Evolutionary conservation across 1,140 invertebrate genomes (phyloP).

Genomic region (Apolygus lucorum): DNA sequence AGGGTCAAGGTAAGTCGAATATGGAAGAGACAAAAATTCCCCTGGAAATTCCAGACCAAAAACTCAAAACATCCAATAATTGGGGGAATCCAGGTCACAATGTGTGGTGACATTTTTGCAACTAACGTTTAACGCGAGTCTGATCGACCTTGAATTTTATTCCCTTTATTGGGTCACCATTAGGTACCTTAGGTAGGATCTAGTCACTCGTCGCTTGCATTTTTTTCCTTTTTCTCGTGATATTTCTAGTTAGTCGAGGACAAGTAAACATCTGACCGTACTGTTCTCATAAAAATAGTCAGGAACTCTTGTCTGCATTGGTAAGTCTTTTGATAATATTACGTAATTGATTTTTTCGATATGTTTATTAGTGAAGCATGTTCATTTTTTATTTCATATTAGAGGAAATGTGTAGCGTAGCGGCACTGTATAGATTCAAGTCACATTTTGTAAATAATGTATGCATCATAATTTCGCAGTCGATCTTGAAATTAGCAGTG

Average conservation of each 20-base stretch:
- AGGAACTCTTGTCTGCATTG: background rate
- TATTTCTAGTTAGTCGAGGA: constrained; percentile 6
- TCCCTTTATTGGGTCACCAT: too few species aligned
- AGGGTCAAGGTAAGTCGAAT: constrained; percentile 85
- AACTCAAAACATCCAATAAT: too few species aligned
- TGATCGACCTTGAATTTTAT: too few species aligned
- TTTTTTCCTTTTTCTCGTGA: too few species aligned
- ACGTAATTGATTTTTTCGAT: background rate
- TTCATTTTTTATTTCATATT: background rate
- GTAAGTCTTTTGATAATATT: background rate
- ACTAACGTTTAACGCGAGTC: too few species aligned
- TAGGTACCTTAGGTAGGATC: too few species aligned
- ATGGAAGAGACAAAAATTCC: background rate
- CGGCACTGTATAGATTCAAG: constrained; percentile 5
- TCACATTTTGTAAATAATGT: background rate
- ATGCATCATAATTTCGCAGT: too few species aligned
- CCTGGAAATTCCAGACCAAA: too few species aligned
- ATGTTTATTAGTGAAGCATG: constrained; percentile 1
- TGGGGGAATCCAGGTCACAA: too few species aligned
- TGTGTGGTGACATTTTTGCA: too few species aligned
- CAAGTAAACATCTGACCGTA: background rate
- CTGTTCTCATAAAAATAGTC: constrained; percentile 10
- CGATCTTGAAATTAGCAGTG: too few species aligned
- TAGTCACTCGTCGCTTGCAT: too few species aligned
- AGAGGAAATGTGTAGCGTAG: constrained; percentile 23